Percentiles rank a stretch among this genome's conserved stretches.
Conservation (phyloP, 2,113 vertebrate genomes). For the Eurystomus gularis region DNA sequence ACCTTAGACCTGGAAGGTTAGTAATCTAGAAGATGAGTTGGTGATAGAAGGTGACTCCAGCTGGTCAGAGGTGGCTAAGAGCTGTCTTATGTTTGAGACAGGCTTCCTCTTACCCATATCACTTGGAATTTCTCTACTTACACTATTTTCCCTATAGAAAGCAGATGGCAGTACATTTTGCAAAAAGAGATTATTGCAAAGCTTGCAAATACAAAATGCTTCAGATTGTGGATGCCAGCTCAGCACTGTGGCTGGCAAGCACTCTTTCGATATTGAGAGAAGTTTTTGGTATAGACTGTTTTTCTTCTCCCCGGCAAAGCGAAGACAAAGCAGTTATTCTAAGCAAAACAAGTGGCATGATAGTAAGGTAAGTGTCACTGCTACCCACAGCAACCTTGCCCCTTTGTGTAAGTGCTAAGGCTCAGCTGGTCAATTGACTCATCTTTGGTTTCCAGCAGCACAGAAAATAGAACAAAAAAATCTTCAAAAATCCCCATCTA, state of each 20-base stretch:
- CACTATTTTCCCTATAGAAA: background rate
- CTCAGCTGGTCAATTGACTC: background rate
- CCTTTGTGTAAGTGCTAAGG: background rate
- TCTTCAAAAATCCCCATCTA: background rate
- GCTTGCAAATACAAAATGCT: background rate
- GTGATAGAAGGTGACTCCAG: background rate
- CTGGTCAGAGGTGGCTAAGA: background rate
- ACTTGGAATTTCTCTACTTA: background rate
- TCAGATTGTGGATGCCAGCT: background rate
- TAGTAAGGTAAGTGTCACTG: background rate
- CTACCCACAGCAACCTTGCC: background rate
- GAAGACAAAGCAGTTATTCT: background rate
- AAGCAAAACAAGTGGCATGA: background rate
- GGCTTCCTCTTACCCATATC: background rate
- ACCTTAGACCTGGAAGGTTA: background rate
- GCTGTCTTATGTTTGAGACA: background rate
- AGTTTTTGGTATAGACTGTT: background rate
- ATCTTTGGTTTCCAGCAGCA: background rate
- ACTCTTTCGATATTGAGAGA: background rate
- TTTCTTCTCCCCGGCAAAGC: background rate
- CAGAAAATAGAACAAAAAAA: background rate
- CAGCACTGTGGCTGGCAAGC: background rate
- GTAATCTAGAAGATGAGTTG: background rate
- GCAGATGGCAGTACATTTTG: background rate
- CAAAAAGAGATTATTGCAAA: background rate